Percentiles rank a stretch among this genome's conserved stretches.
Evolutionary conservation across 2,113 vertebrate species (phyloP).

Genomic region (Pelecanoides urinatrix): DNA sequence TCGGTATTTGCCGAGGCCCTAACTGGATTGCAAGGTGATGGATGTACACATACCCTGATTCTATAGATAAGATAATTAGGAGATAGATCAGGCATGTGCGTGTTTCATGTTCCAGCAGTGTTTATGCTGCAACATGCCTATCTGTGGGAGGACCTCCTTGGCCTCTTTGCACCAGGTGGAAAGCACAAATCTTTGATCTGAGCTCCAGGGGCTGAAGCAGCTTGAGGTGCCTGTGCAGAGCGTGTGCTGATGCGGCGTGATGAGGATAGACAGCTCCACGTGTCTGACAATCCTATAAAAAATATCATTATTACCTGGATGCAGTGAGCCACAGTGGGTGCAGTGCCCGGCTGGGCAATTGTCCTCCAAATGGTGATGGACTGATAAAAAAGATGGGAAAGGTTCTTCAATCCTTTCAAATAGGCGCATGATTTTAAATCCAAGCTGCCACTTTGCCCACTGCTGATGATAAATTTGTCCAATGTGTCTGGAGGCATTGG

Average conservation of each 20-base stretch:
- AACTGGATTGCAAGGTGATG: background rate
- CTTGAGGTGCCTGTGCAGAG: background rate
- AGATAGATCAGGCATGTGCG: background rate
- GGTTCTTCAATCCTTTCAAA: background rate
- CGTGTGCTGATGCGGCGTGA: rapidly evolving
- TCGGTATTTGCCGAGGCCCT: background rate
- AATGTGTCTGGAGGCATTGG: background rate
- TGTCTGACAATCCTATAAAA: background rate
- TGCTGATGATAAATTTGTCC: background rate
- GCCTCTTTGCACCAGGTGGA: background rate
- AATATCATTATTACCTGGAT: background rate
- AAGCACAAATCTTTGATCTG: background rate
- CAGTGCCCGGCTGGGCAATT: background rate
- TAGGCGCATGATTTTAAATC: background rate
- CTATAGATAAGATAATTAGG: background rate
- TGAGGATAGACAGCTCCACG: background rate
- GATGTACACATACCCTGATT: background rate
- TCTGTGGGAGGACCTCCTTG: background rate
- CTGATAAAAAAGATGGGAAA: background rate
- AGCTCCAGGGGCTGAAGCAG: background rate
- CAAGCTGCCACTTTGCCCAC: background rate
- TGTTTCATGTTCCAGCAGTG: background rate
- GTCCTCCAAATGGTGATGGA: background rate
- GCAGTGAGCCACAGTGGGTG: background rate
- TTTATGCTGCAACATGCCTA: background rate